Evolutionary conservation across 2,113 vertebrate genomes (phyloP).

Genomic region (Passer montanus): DNA sequence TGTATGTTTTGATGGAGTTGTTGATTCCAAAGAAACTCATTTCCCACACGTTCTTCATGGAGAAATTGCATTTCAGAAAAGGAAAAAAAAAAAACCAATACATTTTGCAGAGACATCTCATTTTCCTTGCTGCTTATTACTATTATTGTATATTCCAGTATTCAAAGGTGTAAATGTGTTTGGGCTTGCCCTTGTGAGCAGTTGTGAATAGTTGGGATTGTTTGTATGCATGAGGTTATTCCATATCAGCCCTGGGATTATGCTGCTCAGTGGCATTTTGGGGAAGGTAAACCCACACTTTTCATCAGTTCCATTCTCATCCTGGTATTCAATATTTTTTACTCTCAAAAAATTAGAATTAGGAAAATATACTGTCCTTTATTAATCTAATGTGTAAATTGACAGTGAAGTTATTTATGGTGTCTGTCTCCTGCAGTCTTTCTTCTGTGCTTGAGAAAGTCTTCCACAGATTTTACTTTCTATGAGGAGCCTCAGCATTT

Average conservation of each 20-base stretch:
- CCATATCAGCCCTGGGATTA: fast-evolving
- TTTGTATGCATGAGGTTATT: neutral
- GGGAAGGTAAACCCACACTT: neutral
- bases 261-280: neutral
- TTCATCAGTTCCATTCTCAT: neutral
- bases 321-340: neutral
- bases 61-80: neutral
- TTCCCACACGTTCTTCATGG: neutral
- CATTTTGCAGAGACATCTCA: neutral
- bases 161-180: neutral
- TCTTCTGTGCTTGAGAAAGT: neutral
- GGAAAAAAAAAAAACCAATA: fast-evolving
- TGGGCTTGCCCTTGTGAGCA: neutral
- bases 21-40: neutral
- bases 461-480: neutral
- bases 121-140: neutral
- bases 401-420: neutral
- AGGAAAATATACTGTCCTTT: neutral
- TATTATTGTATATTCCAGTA: neutral
- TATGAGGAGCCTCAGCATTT: neutral
- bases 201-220: neutral
- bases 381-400: neutral
- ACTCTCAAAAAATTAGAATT: neutral
- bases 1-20: neutral
- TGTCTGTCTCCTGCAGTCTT: neutral